Base-by-base conservation (phyloP, 2,113 vertebrate genomes). In the Apus apus region DNA sequence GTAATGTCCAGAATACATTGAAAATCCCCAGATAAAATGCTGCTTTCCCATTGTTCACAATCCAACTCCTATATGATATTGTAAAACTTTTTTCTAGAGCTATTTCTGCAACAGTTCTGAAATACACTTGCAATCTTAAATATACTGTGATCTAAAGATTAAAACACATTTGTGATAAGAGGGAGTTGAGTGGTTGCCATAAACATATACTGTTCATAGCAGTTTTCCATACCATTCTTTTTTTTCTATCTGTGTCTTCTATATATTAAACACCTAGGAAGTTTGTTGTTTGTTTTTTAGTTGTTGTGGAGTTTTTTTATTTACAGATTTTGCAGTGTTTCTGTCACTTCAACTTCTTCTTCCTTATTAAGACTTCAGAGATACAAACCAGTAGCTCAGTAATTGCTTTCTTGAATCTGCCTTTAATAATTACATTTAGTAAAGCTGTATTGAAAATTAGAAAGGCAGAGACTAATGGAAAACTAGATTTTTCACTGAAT, bases 401-500 rank as follows among this genome's bases (percentile, higher is more conserved):
- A 99, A 99, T 99, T 99, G 99, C 99, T 99, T 99, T 99, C 98
- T 99, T 99, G 99, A 98, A 99, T 99, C 98, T 99, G 99, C 99
- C 99, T 98, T 98, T 99, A 99, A 99, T 99, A 99, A 99, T 99
- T 99, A 99, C 99, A 99, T 98, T 98, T 98, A 98, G 98, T 98
- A 98, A 98, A 98, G 98, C 98, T 98, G 95, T 98, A 98, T 98
- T 32, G 98, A 98, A 98, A 98, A 98, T 98, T 98, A 98, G 98
- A 98, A 98, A 98, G 98, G 98, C 98, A 98, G 98, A 99, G 98
- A 98, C 99, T 99, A 99, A 99, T 99, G 98, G 99, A 99, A 99
- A 99, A 99, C 99, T 99, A 99, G 99, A 99, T 99, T 99, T 99
- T 99, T 99, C 99, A 99, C 98, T 99, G 99, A 99, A 99, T 99